Evolutionary conservation across 2,888 invertebrate species (phyloP).

Genomic region (Cepaea hortensis): DNA sequence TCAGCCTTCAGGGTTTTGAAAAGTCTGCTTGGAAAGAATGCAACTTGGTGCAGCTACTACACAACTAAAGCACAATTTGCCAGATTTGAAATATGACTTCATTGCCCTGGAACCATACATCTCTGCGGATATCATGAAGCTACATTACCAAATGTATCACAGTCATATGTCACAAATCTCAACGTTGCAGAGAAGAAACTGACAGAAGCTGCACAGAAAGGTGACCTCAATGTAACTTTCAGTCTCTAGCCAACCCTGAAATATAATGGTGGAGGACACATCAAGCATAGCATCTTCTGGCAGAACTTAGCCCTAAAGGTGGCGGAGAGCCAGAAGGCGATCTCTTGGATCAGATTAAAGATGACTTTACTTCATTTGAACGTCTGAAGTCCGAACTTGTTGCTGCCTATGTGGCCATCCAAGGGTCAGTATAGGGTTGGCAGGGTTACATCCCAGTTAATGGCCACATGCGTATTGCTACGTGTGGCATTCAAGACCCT

Average conservation of each 20-base stretch:
- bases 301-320: conserved; percentile 89
- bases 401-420: conserved; percentile 88
- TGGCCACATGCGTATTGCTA: conserved; percentile 86
- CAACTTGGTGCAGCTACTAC: conserved; percentile 42
- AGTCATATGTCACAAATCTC: conserved; percentile 95
- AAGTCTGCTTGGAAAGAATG: conserved; percentile 27
- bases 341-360: conserved; percentile 79
- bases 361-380: conserved; percentile 90
- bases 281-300: conserved; percentile 99
- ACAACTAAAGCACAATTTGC: conserved; percentile 86
- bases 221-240: conserved; percentile 87
- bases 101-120: conserved; percentile 96
- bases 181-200: conserved; percentile 96
- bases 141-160: conserved; percentile 99
- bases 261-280: conserved; percentile 99
- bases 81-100: conserved; percentile 95
- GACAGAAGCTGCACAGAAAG: conserved; percentile 85
- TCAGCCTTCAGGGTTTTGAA: too few species aligned
- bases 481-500: conserved; percentile 91
- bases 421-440: conserved; percentile 99
- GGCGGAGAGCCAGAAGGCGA: conserved; percentile 80
- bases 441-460: conserved; percentile 88
- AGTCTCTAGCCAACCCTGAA: conserved; percentile 87
- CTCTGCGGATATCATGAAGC: conserved; percentile 95
- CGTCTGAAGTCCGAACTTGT: conserved; percentile 90